A percentile compares a stretch with the other conserved stretches of the same genome.
These are phyloP conservation scores for Neocrepidodera transversa DNA, from an alignment of 2,888 invertebrate species.

Conservation along the genomic window DNA sequence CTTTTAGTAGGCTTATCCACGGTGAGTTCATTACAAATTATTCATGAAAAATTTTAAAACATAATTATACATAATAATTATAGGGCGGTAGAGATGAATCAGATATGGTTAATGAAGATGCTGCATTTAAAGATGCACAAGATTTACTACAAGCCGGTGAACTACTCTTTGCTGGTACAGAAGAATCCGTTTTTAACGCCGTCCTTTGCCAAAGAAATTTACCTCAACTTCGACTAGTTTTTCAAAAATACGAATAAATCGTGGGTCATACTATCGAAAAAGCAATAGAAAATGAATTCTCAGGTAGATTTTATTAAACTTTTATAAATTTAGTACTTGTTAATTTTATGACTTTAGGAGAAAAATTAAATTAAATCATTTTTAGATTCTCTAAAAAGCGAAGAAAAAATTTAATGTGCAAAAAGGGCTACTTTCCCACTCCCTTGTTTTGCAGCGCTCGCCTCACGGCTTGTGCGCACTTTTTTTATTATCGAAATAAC, in stretches of 20 bases:
- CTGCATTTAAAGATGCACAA: constrained; percentile 83
- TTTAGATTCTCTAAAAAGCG: no score
- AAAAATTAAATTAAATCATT: no score
- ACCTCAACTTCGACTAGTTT: constrained; percentile 66
- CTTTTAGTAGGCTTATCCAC: constrained; percentile 84
- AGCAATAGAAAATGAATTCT: constrained; percentile 81
- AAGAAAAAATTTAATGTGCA: no score
- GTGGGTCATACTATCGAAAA: constrained; percentile 82
- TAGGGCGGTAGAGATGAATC: constrained; percentile 84
- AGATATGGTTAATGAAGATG: constrained; percentile 72
- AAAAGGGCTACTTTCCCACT: no score
- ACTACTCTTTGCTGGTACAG: constrained; percentile 73
- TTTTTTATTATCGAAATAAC: no score
- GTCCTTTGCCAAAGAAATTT: constrained; percentile 81
- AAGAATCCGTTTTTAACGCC: constrained; percentile 85
- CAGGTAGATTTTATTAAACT: no score
- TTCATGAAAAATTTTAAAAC: not conserved
- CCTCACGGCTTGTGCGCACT: no score
- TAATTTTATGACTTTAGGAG: no score
- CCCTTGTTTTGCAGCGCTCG: no score
- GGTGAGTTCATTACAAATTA: no score
- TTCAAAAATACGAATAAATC: constrained; percentile 74
- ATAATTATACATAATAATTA: constrained; percentile 18
- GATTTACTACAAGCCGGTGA: constrained; percentile 78
- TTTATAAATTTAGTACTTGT: no score